Conservation (phyloP, 2,797 vertebrate species). For the Crocidura indochinensis region DNA sequence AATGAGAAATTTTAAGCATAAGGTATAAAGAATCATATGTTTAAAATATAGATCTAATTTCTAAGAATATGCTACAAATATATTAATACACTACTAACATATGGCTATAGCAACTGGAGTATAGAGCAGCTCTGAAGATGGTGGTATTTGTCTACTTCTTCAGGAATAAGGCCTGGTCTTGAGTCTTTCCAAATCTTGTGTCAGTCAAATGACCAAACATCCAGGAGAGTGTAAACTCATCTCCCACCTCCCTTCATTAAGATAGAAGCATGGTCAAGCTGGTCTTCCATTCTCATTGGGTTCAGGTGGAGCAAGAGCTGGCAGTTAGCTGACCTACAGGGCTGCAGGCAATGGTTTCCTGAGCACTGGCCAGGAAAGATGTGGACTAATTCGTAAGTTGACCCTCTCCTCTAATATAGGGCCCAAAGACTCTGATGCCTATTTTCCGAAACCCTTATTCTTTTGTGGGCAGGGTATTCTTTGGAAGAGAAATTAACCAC, state of each 20-base stretch:
- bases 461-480: background rate
- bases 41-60: background rate
- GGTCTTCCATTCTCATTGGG: background rate
- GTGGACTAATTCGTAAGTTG: background rate
- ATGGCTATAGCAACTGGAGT: background rate
- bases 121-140: background rate
- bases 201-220: background rate
- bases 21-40: slow-evolving; percentile 1
- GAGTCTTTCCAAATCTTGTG: background rate
- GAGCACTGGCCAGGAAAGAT: too few species aligned
- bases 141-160: background rate
- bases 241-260: background rate
- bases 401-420: too few species aligned
- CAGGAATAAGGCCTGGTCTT: background rate
- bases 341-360: background rate
- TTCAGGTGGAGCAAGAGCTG: background rate
- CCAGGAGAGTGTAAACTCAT: background rate
- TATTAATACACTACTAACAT: too few species aligned
- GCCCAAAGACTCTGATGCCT: too few species aligned
- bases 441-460: too few species aligned
- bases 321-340: background rate
- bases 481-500: background rate
- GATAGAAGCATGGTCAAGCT: background rate
- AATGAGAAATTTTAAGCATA: background rate
- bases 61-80: background rate